phyloP scores from a whole-genome alignment of 1,140 invertebrate genomes.

The Capitella teleta region DNA sequence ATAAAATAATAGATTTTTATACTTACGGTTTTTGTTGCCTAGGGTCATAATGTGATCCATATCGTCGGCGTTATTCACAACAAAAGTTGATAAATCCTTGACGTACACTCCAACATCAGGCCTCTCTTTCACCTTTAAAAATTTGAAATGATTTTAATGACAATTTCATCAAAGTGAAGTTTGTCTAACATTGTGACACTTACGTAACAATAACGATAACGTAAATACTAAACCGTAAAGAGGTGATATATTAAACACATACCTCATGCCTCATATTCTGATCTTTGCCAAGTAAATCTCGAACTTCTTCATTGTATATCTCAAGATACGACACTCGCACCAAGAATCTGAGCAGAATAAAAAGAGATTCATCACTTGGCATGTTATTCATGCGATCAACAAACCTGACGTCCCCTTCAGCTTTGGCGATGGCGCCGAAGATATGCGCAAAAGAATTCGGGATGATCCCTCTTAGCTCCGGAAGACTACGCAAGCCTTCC shows the following conservation, averaged over 20 bases:
- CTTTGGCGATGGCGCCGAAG: constrained; percentile 51
- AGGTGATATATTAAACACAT: too few relatives aligned
- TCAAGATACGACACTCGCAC: constrained; percentile 90
- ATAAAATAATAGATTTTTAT: too few relatives aligned
- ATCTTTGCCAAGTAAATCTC: constrained; percentile 83
- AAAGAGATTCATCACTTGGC: too few relatives aligned
- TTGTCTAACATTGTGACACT: too few relatives aligned
- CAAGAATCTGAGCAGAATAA: constrained; percentile 51
- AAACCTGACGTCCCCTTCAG: constrained; percentile 67
- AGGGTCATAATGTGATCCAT: constrained; percentile 66
- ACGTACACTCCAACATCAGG: constrained; percentile 72
- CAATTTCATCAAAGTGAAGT: too few relatives aligned
- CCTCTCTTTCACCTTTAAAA: constrained; percentile 64
- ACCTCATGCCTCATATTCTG: constrained; percentile 53
- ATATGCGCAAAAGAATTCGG: constrained; percentile 48
- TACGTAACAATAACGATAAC: too few relatives aligned
- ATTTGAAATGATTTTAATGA: too few relatives aligned
- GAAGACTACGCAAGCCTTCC: constrained; percentile 47
- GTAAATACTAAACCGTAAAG: too few relatives aligned
- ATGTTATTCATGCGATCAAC: too few relatives aligned
- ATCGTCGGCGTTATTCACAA: constrained; percentile 71
- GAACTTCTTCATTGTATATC: constrained; percentile 93
- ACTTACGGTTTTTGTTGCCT: constrained; percentile 66
- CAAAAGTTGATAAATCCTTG: constrained; percentile 62
- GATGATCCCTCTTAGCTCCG: constrained; percentile 45